Evolutionary conservation across 2,888 invertebrate genomes (phyloP), one percentile per base, ranked within the genome.

Genomic region (Mesochorus sp.): DNA sequence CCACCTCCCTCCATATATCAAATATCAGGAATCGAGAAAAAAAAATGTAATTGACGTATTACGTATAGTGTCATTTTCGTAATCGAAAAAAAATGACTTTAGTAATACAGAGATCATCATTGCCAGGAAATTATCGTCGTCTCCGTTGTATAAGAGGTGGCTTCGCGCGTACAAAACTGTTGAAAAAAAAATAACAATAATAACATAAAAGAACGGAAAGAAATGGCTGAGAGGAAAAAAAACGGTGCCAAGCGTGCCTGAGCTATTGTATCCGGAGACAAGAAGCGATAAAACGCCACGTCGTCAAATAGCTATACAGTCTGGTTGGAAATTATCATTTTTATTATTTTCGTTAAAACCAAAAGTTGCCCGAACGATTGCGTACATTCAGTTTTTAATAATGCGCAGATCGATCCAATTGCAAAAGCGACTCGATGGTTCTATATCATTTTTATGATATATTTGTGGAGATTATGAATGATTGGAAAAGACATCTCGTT

Each of bases 231-330:
- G 34, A 55, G 49, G 49, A 55, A 61, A 59, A 67, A 49, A 24
- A 72, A 42, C 47, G 24, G n/a, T 42, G 42, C 26, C 47, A 47
- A 70, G 59, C 59, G 34, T 34, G 26, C 57, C 70, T 59, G 47
- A 49, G 49, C 47, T 49, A 34, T 64, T 64, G 62, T 64, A 49
- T 49, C 34, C 44, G 31, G 61, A 6, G 61, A 61, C 57, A 59
- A 49, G 47, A 39, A 37, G 34, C 19, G 42, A 34, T 57, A 44
- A 70, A 49, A 57, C 44, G 44, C 49, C 31, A 37, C 19, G 49
- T 59, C 44, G 49, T 53, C 67, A 12, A 66, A 57, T 55, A 55
- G 57, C 19, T 42, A 21, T 39, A 74, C 49, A 68, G 57, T 77
- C 68, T 26, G 34, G 66, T 31, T 57, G 39, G 49, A 59, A 57